Evolutionary conservation across 2,797 vertebrate genomes (phyloP), one percentile per base, ranked within the genome.

Genomic region (Pseudomugil tenellus): DNA sequence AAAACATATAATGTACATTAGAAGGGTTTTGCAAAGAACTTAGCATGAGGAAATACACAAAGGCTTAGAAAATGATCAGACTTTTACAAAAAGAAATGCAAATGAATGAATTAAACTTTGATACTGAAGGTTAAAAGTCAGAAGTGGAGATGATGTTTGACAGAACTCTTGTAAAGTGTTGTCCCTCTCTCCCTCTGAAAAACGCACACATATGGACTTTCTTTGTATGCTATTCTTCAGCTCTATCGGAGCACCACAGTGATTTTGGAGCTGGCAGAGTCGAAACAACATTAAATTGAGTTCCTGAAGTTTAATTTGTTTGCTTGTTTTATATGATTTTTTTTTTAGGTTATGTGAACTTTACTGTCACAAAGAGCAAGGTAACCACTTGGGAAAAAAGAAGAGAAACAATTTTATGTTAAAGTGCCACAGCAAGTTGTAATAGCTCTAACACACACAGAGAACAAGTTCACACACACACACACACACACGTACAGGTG

Each of bases 401-500:
- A 3, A 67, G 48, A 61, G 53, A 62, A 66, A 82, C 72, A 35
- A 74, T 80, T 75, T 83, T 76, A 70, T 74, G 72, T 74, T 79
- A 58, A 85, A 89, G 80, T 79, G 74, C 68, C 82, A 65, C 80
- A 83, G 81, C 49, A 26, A 64, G 87, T 14, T 76, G 72, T 77
- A 72, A 86, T 43, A 61, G 72, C 66, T 70, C 53, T 19, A 43
- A 74, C 64, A 70, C 74, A 73, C 64, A 64, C 17, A 43, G 17
- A n/a, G 16, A 43, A 43, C 41, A 43, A 43, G 39, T 19, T n/a
- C 39, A 67, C 65, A 68, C 63, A 72, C 63, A 63, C 53, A 70
- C 63, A 74, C 74, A 62, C 62, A 72, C 71, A 79, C 64, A 79
- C 23, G 57, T 21, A 84, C 90, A 90, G 87, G 87, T 90, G 88